phyloP scores from a whole-genome alignment of 2,797 vertebrate species.

The Zenarchopterus dispar region DNA sequence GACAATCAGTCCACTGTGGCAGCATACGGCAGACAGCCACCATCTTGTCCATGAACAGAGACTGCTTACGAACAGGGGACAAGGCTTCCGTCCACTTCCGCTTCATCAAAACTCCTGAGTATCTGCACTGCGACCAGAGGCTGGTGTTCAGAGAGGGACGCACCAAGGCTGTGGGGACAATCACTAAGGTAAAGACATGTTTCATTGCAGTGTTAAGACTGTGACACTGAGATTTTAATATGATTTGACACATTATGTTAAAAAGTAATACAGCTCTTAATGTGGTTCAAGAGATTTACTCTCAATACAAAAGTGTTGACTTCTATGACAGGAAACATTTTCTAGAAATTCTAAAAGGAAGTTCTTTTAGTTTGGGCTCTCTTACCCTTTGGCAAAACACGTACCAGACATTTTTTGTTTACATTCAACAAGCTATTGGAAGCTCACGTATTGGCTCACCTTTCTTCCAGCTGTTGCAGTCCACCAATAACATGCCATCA shows the following conservation, averaged over 20 bases:
- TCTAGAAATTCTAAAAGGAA: no score
- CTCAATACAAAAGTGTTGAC: no score
- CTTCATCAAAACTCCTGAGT: conserved; percentile 98
- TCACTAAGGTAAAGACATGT: conserved; percentile 89
- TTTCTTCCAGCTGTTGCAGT: conserved; percentile 89
- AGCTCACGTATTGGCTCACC: no score
- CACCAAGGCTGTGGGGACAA: conserved; percentile 97
- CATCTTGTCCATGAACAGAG: conserved; percentile 97
- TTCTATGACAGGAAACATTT: no score
- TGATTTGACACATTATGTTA: no score
- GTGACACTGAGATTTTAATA: no score
- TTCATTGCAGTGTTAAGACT: not conserved
- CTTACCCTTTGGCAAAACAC: no score
- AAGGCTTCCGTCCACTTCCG: conserved; percentile 98
- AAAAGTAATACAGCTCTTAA: no score
- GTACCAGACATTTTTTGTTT: no score
- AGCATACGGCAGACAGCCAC: conserved; percentile 98
- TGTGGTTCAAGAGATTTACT: no score
- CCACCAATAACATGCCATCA: conserved; percentile 95
- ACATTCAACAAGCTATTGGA: no score
- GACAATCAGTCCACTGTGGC: conserved; percentile 84
- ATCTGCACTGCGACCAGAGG: conserved; percentile 94
- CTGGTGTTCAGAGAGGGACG: conserved; percentile 97
- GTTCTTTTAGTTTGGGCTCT: no score
- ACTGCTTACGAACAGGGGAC: conserved; percentile 96